These are phyloP conservation scores for Forbesichthys agassizii DNA, from an alignment of 2,113 vertebrate species.

Conservation along the genomic window DNA sequence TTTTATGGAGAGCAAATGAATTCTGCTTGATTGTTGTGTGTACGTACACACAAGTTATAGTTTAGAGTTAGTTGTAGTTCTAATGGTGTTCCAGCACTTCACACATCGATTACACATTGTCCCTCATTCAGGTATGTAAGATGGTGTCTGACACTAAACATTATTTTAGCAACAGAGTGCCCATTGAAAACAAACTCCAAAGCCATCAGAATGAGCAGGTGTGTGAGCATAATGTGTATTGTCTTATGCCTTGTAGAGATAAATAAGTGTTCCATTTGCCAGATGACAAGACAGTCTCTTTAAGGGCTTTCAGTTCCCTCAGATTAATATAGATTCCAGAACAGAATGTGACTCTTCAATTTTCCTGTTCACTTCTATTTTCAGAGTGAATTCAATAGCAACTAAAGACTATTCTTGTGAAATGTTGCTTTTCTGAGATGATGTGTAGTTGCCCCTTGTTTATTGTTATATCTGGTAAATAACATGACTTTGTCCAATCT, in stretches of 20 bases:
- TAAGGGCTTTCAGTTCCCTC: background rate
- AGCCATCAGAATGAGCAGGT: constrained; percentile 54
- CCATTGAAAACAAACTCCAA: background rate
- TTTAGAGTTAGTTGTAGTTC: too few species aligned
- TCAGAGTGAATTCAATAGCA: background rate
- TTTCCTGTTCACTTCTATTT: background rate
- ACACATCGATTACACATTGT: too few species aligned
- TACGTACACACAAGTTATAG: too few species aligned
- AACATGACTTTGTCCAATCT: too few species aligned
- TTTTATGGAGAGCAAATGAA: too few species aligned
- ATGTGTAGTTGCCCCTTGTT: too few species aligned
- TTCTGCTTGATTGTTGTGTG: too few species aligned
- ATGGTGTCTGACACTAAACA: background rate
- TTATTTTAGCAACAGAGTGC: background rate
- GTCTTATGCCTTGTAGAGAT: constrained; percentile 33
- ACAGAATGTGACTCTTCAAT: constrained; percentile 28
- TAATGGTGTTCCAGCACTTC: too few species aligned
- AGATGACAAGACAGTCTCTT: constrained; percentile 24
- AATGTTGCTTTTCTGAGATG: too few species aligned
- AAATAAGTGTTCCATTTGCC: constrained; percentile 27
- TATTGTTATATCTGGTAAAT: too few species aligned
- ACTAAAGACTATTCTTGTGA: too few species aligned
- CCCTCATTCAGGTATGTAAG: background rate
- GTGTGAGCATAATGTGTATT: constrained; percentile 39
- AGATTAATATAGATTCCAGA: constrained; percentile 45